These are phyloP conservation scores for Plusia festucae DNA, from an alignment of 2,888 invertebrate species.

Conservation along the genomic window DNA sequence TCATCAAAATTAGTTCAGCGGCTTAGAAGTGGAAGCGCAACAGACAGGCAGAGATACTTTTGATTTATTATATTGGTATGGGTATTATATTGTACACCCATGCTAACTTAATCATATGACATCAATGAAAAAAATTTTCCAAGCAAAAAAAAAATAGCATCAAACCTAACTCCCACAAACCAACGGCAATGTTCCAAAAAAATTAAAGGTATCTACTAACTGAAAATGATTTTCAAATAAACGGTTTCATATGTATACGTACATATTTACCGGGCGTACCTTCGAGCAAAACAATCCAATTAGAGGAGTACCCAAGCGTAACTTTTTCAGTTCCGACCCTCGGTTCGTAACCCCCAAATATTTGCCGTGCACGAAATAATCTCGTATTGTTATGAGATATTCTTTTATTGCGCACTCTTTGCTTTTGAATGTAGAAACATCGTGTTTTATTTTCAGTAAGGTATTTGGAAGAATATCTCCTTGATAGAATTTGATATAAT, in stretches of 20 bases:
- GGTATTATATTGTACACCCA: too few species aligned
- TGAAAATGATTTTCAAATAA: conserved; percentile 30
- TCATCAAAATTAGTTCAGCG: too few species aligned
- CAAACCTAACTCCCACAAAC: neutral
- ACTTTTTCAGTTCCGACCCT: conserved; percentile 50
- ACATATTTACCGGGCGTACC: conserved; percentile 39
- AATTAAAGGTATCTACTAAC: conserved; percentile 9
- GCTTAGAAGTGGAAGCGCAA: too few species aligned
- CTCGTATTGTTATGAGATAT: conserved; percentile 48
- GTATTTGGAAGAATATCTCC: neutral
- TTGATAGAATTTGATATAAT: too few species aligned
- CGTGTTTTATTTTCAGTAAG: neutral
- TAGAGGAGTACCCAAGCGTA: conserved; percentile 39
- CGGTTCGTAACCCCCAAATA: conserved; percentile 29
- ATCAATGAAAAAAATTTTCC: too few species aligned
- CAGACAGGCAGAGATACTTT: too few species aligned
- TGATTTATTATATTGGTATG: too few species aligned
- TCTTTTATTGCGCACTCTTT: conserved; percentile 17
- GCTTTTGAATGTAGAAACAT: neutral
- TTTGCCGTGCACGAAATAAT: conserved; percentile 37
- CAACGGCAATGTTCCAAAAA: neutral
- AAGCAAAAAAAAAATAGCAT: neutral
- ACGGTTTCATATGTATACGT: conserved; percentile 26
- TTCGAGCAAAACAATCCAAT: conserved; percentile 48
- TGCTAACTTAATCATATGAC: too few species aligned